phyloP scores from a whole-genome alignment of 2,888 invertebrate genomes.

The Drosophila colorata region DNA sequence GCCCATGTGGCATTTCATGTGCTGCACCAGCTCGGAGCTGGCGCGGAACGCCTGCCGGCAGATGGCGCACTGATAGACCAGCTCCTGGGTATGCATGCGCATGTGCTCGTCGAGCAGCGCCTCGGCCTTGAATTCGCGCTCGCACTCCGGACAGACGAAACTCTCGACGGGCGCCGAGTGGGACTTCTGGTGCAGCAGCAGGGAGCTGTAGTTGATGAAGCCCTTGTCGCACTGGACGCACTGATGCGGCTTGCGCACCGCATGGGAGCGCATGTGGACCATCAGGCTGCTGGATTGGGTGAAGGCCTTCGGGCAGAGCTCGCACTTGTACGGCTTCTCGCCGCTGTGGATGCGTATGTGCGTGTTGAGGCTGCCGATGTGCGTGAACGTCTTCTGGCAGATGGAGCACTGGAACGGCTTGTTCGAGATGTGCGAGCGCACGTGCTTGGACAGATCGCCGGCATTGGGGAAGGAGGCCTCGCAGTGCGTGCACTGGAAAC shows the following conservation, averaged over 20 bases:
- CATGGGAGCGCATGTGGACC: slow-evolving; percentile 85
- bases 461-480: slow-evolving; percentile 84
- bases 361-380: slow-evolving; percentile 85
- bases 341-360: slow-evolving; percentile 85
- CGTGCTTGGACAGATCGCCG: slow-evolving; percentile 85
- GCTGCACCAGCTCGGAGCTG: slow-evolving; percentile 85
- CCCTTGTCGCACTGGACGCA: slow-evolving; percentile 85
- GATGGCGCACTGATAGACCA: slow-evolving; percentile 85
- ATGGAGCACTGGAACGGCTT: slow-evolving; percentile 85
- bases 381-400: slow-evolving; percentile 85
- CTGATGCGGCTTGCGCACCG: slow-evolving; percentile 84
- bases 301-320: slow-evolving; percentile 85
- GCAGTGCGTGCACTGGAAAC: slow-evolving; percentile 84
- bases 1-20: slow-evolving; percentile 85
- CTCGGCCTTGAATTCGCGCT: slow-evolving; percentile 85
- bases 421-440: slow-evolving; percentile 85
- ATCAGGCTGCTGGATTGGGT: slow-evolving; percentile 85
- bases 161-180: slow-evolving; percentile 82
- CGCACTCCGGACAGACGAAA: slow-evolving; percentile 83
- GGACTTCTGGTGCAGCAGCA: slow-evolving; percentile 83
- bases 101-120: slow-evolving; percentile 85
- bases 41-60: slow-evolving; percentile 83
- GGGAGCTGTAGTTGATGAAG: slow-evolving; percentile 84
- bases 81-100: slow-evolving; percentile 84
- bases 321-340: slow-evolving; percentile 85